A percentile compares a stretch with the other conserved stretches of the same genome.
phyloP scores from a whole-genome alignment of 2,888 invertebrate species.

The Epirrhoe alternata region DNA sequence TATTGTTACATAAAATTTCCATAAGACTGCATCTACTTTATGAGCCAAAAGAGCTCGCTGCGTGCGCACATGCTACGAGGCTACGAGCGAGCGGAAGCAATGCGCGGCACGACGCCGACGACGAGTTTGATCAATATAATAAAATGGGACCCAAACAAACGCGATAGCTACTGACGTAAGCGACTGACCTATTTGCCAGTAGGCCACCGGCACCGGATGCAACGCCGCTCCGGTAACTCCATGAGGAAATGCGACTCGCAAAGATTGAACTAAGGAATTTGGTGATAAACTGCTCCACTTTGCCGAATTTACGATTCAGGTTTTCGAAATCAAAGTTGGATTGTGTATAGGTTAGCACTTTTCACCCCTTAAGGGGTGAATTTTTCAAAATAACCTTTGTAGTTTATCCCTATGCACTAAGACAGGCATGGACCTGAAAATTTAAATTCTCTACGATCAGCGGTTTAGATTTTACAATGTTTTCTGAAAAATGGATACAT shows the following conservation, averaged over 20 bases:
- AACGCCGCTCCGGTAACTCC: conserved; percentile 28
- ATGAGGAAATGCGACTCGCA: conserved; percentile 29
- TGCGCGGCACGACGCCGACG: conserved; percentile 33
- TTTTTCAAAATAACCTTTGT: too few relatives aligned
- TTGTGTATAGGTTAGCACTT: too few relatives aligned
- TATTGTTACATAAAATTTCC: conserved; percentile 31
- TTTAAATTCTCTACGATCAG: too few relatives aligned
- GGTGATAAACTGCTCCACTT: conserved; percentile 1
- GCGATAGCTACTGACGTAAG: conserved; percentile 61
- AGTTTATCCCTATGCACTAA: too few relatives aligned
- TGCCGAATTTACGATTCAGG: too few relatives aligned
- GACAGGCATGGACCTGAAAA: too few relatives aligned
- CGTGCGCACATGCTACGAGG: conserved; percentile 65
- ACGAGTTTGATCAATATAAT: conserved; percentile 72
- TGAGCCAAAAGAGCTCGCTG: conserved; percentile 53
- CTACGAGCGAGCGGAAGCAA: conserved; percentile 34
- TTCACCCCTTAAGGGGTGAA: too few relatives aligned
- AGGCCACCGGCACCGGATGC: conserved; percentile 40
- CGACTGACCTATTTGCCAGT: conserved; percentile 76
- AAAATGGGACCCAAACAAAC: conserved; percentile 81
- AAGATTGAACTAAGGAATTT: conserved; percentile 26
- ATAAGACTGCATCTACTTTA: conserved; percentile 51
- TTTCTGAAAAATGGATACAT: too few relatives aligned
- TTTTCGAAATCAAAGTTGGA: too few relatives aligned
- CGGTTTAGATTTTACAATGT: too few relatives aligned